A percentile compares a stretch with the other conserved stretches of the same genome.
Conservation (phyloP, 2,113 vertebrate genomes). For the Atlantisia rogersi region DNA sequence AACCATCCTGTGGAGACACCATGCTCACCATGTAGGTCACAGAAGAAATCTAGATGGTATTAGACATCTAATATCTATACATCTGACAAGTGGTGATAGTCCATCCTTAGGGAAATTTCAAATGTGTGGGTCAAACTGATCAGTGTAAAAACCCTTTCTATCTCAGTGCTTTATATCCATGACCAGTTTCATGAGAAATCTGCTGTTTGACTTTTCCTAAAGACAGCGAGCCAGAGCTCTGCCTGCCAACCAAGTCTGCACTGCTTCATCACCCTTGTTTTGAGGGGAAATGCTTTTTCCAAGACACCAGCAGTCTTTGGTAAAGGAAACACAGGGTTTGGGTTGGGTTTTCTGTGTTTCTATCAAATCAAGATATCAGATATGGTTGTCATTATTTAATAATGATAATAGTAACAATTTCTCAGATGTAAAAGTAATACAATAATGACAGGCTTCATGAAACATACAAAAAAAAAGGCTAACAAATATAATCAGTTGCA, state of each 20-base stretch:
- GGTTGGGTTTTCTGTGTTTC: background rate
- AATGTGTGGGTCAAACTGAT: background rate
- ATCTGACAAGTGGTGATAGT: background rate
- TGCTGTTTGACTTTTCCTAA: background rate
- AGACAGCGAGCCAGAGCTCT: background rate
- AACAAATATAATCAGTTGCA: slow-evolving; percentile 68
- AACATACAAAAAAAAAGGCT: slow-evolving; percentile 29
- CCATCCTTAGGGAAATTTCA: background rate
- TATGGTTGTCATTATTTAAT: slow-evolving; percentile 61
- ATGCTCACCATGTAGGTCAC: rapidly evolving
- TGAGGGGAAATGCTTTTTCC: background rate
- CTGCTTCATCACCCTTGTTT: background rate
- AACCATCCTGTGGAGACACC: background rate
- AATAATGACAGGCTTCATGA: slow-evolving; percentile 52
- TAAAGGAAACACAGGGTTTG: slow-evolving; percentile 9
- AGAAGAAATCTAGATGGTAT: background rate
- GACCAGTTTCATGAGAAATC: background rate
- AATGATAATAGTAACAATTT: slow-evolving; percentile 60
- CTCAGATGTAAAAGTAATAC: slow-evolving; percentile 63
- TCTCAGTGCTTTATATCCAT: background rate
- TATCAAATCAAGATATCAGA: slow-evolving; percentile 40
- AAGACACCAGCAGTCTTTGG: background rate
- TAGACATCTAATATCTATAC: background rate
- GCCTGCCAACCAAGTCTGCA: background rate
- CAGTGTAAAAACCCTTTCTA: background rate